A percentile compares a stretch with the other conserved stretches of the same genome.
These are phyloP conservation scores for Mythimna loreyi DNA, from an alignment of 2,888 invertebrate genomes.

Conservation along the genomic window DNA sequence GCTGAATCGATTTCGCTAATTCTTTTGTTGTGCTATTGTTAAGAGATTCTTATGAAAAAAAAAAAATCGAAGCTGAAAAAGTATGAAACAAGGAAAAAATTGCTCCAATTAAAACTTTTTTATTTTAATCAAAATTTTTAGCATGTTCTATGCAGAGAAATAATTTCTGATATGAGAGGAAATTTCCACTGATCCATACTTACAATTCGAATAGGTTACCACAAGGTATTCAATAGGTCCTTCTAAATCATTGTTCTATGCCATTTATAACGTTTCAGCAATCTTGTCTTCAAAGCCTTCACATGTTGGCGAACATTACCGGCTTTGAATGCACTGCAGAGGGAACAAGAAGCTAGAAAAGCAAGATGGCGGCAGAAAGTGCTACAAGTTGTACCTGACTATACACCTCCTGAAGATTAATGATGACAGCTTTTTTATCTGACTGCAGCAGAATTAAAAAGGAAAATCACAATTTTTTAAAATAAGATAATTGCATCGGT, in stretches of 20 bases:
- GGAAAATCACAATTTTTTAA: not conserved
- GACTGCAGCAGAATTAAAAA: not conserved
- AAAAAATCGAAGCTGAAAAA: too few species aligned
- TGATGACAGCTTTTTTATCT: not conserved
- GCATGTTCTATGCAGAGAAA: too few species aligned
- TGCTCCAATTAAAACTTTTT: not conserved
- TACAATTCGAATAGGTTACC: not conserved
- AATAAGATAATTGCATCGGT: not conserved
- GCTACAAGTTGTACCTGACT: constrained; percentile 93
- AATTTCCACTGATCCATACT: not conserved
- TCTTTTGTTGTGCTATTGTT: too few species aligned
- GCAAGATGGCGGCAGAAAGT: constrained; percentile 93
- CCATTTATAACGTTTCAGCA: constrained; percentile 73
- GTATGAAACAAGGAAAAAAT: too few species aligned
- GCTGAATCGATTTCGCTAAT: too few species aligned
- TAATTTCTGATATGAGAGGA: not conserved
- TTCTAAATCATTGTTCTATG: not conserved
- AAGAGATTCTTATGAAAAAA: too few species aligned
- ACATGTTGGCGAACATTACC: constrained; percentile 92
- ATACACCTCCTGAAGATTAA: constrained; percentile 90
- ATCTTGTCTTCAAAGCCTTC: constrained; percentile 82
- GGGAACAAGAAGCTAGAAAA: constrained; percentile 93
- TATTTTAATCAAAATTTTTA: not conserved
- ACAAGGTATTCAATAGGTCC: not conserved
- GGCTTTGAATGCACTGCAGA: constrained; percentile 91